Base-by-base conservation (phyloP, 2,888 invertebrate species). In the Electrophaes corylata region DNA sequence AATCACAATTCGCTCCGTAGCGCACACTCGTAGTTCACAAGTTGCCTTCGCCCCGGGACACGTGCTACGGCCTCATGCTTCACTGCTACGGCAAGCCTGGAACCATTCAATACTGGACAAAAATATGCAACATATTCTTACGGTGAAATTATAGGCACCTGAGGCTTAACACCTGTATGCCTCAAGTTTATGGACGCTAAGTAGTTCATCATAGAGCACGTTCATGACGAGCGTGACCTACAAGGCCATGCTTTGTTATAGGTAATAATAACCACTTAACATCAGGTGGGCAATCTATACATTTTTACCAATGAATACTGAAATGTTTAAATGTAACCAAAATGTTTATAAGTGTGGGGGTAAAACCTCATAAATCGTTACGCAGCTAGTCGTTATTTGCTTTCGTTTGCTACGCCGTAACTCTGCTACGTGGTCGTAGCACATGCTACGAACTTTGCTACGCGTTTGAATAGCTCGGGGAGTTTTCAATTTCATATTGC, bases 11-110 rank as follows among this genome's bases (percentile, higher is more conserved):
- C 37, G 47, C 45, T 49, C 16, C 47, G 41, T 51, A 46, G 51
- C 51, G 50, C 50, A 49, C 41, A 45, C 46, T 44, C 50, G 49
- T 41, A 45, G 61, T 45, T 62, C 67, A 69, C 63, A 62, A 65
- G 66, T 69, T 64, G 60, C 57, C 61, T 61, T 62, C 44, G 58
- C 55, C 40, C 58, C 57, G 58, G 65, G 66, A 71, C 44, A 58
- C 45, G 49, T 49, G 55, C 43, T 48, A 50, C 37, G 40, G 29
- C 23, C 50, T 40, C 40, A 31, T 44, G 48, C 50, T 49, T 41
- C 29, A 41, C 33, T 49, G 56, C 31, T 49, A 49, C 44, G 39
- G 11, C 10, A 8, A 18, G 16, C 44, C 6, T 18, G 39, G 35
- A 6, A 39, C 6, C 2, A 4, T 47, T 26, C n/a, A 4, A 5